These are phyloP conservation scores for Melanocharis versteri DNA, from an alignment of 2,113 vertebrate genomes.

Conservation along the genomic window DNA sequence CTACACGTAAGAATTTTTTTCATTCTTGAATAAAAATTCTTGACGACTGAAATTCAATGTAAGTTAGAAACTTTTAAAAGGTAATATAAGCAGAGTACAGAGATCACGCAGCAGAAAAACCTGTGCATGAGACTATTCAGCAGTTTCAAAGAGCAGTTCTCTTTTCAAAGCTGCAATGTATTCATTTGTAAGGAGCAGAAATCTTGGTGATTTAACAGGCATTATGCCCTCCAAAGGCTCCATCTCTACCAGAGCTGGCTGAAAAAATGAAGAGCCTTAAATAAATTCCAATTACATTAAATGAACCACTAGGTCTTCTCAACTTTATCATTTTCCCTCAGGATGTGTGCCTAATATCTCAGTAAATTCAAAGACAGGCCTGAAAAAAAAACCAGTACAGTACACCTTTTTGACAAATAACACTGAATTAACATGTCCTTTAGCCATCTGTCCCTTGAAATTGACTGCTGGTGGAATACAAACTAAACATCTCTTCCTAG, in stretches of 20 bases:
- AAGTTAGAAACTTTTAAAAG: not conserved
- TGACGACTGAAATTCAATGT: not conserved
- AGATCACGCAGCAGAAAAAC: not conserved
- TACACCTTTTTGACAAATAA: not conserved
- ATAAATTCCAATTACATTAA: not conserved
- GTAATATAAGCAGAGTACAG: not conserved
- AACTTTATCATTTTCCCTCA: not conserved
- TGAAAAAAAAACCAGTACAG: not conserved
- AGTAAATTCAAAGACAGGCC: not conserved
- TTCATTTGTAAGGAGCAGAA: not conserved
- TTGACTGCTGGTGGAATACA: not conserved
- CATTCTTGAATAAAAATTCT: not conserved
- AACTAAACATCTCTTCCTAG: not conserved
- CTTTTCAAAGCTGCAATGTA: not conserved
- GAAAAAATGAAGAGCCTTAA: not conserved
- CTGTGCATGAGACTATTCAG: not conserved
- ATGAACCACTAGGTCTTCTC: not conserved
- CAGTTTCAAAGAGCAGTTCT: not conserved
- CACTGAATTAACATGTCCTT: not conserved
- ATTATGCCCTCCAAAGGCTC: not conserved
- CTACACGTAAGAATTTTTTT: not conserved
- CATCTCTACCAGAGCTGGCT: not conserved
- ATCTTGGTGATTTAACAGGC: not conserved
- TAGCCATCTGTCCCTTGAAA: not conserved
- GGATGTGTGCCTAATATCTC: not conserved